A percentile compares a stretch with the other conserved stretches of the same genome.
Conservation (phyloP, 2,888 invertebrate genomes). For the Lasioglossum calceatum region DNA sequence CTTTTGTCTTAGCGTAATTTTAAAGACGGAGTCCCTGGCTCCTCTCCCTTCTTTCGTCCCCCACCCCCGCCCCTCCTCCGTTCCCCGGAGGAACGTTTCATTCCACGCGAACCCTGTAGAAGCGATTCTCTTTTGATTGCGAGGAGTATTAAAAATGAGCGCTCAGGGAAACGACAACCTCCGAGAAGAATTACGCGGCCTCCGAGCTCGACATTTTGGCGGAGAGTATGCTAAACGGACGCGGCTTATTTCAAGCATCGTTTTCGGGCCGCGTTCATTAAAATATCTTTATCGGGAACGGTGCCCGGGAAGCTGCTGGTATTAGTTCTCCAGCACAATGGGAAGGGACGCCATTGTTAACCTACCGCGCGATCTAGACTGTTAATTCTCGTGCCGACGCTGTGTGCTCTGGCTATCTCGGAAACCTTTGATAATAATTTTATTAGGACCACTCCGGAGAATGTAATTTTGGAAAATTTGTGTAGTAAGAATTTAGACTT, state of each 20-base stretch:
- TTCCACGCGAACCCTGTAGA: conserved; percentile 11
- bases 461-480: not conserved
- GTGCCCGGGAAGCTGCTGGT: not conserved
- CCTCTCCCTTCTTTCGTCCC: not conserved
- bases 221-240: not conserved
- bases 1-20: conserved; percentile 23
- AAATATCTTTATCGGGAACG: not conserved
- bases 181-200: not conserved
- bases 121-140: not conserved
- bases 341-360: not conserved
- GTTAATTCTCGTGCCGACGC: not conserved
- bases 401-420: not conserved
- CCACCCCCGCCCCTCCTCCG: no score
- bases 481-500: not conserved
- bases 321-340: not conserved
- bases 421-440: not conserved
- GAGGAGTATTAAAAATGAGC: conserved; percentile 19
- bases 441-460: not conserved
- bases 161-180: not conserved
- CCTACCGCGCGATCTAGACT: not conserved
- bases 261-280: not conserved
- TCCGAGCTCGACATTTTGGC: not conserved
- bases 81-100: not conserved
- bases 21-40: not conserved
- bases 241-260: not conserved